Evolutionary conservation across 2,888 invertebrate genomes (phyloP).

Genomic region (Caradrina kadenii): DNA sequence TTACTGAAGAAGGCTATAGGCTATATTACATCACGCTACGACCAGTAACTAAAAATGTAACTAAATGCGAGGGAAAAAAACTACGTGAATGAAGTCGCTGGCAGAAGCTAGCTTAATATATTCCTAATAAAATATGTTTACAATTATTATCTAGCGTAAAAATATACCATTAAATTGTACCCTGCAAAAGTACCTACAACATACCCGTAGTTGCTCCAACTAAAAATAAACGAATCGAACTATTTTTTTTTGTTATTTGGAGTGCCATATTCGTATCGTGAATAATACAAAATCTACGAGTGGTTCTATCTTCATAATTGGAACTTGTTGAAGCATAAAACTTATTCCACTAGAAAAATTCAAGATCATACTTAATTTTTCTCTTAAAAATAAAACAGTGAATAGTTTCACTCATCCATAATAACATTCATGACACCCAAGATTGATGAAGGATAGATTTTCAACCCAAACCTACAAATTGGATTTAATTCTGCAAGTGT

Average conservation of each 20-base stretch:
- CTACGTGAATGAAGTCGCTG: too few species aligned
- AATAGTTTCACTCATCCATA: slow-evolving; percentile 34
- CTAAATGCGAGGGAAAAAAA: too few species aligned
- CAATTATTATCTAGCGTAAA: too few species aligned
- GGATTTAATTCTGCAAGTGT: slow-evolving; percentile 40
- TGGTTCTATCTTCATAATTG: slow-evolving; percentile 16
- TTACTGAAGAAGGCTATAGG: too few species aligned
- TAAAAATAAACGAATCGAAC: too few species aligned
- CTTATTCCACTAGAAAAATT: slow-evolving; percentile 7
- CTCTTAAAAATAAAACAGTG: slow-evolving; percentile 4
- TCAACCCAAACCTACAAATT: slow-evolving; percentile 44
- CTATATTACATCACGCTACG: too few species aligned
- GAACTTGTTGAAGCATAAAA: slow-evolving; percentile 10
- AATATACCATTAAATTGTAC: too few species aligned
- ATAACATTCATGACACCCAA: slow-evolving; percentile 25
- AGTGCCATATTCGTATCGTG: not conserved
- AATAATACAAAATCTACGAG: not conserved
- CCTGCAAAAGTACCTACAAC: too few species aligned
- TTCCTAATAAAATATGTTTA: too few species aligned
- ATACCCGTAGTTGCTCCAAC: too few species aligned
- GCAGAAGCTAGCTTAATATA: too few species aligned
- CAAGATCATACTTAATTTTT: slow-evolving; percentile 10
- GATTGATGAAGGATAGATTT: slow-evolving; percentile 44
- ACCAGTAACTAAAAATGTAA: too few species aligned
- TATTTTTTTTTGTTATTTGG: not conserved